Percentiles rank a stretch among this genome's conserved stretches.
phyloP scores from a whole-genome alignment of 1,140 invertebrate species.

The Conus ventricosus region DNA sequence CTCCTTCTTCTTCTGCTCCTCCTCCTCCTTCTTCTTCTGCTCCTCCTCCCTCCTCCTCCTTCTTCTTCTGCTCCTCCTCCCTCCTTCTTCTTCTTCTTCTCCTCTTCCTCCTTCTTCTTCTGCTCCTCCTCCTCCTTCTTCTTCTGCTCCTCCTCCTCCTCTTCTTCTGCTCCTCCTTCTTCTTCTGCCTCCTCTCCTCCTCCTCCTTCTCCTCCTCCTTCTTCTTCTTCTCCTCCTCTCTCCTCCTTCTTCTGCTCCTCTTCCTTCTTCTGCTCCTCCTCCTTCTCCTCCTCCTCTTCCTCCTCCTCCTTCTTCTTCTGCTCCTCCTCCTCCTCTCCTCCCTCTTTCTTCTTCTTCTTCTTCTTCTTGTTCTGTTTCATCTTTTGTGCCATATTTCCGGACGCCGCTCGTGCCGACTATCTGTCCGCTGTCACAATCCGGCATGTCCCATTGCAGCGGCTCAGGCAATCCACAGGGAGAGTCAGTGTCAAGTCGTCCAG shows the following conservation, averaged over 20 bases:
- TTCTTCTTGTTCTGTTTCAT: too few relatives aligned
- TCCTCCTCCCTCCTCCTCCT: background rate
- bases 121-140: background rate
- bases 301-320: too few relatives aligned
- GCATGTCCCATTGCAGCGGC: too few relatives aligned
- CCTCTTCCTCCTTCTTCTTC: background rate
- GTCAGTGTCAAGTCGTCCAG: too few relatives aligned
- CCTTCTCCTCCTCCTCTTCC: too few relatives aligned
- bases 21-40: background rate
- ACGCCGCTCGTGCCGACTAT: too few relatives aligned
- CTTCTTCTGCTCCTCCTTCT: background rate
- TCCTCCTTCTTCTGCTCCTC: background rate
- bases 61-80: background rate
- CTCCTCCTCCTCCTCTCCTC: too few relatives aligned
- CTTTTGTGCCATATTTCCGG: too few relatives aligned
- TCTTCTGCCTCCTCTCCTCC: background rate
- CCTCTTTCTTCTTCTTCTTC: too few relatives aligned
- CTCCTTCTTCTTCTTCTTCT: background rate
- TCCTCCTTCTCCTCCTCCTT: background rate
- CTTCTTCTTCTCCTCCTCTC: background rate
- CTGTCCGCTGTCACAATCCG: too few relatives aligned
- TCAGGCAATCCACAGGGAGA: too few relatives aligned
- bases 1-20: background rate
- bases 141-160: background rate
- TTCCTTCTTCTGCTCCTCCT: too few relatives aligned